These are phyloP conservation scores for Siniperca undulata DNA, from an alignment of 2,797 vertebrate genomes.

Conservation along the genomic window DNA sequence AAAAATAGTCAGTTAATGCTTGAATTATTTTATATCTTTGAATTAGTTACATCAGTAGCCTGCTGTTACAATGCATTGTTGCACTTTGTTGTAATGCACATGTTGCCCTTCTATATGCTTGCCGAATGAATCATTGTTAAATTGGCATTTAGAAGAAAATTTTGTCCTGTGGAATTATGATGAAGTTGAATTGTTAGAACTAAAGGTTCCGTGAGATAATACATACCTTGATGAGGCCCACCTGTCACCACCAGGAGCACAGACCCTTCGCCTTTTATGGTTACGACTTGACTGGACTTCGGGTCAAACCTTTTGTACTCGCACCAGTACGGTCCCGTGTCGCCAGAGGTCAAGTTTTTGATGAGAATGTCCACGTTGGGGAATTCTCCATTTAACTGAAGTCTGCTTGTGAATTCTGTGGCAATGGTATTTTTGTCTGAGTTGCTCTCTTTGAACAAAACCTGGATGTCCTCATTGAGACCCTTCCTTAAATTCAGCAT, in stretches of 20 bases:
- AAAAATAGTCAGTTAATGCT: not conserved
- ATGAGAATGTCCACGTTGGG: conserved; percentile 53
- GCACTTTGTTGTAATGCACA: no score
- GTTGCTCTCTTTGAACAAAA: fast-evolving
- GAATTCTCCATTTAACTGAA: fast-evolving
- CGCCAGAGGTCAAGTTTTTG: conserved; percentile 56
- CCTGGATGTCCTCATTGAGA: fast-evolving
- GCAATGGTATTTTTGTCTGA: fast-evolving
- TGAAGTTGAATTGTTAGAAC: not conserved
- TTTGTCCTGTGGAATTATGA: not conserved
- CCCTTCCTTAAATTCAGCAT: not conserved
- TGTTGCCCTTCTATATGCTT: not conserved
- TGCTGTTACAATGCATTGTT: not conserved
- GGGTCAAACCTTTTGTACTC: fast-evolving
- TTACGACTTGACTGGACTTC: fast-evolving
- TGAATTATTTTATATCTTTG: not conserved
- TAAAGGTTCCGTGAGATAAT: not conserved
- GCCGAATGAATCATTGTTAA: not conserved
- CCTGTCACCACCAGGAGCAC: conserved; percentile 72
- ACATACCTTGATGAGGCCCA: conserved; percentile 16
- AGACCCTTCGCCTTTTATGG: fast-evolving
- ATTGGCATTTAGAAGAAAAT: not conserved
- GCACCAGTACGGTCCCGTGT: conserved; percentile 77
- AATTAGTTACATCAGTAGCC: not conserved
- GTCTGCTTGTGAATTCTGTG: fast-evolving